Percentiles rank a stretch among this genome's conserved stretches.
Evolutionary conservation across 2,888 invertebrate genomes (phyloP).

Genomic region (Rhamphomyia laevipes): DNA sequence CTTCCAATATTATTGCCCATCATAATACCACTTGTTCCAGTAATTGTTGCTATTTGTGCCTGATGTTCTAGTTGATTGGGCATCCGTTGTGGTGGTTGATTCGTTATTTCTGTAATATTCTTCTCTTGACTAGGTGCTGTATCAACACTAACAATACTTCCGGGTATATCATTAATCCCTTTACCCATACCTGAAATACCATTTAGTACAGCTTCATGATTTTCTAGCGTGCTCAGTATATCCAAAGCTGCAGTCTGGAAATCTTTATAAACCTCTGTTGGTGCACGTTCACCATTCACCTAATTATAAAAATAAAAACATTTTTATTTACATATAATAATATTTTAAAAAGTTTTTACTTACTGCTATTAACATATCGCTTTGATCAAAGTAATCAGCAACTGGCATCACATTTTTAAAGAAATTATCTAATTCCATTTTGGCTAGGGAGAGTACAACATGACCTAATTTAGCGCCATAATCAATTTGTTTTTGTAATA

Average conservation of each 20-base stretch:
- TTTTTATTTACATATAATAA: neutral
- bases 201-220: conserved; percentile 47
- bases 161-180: conserved; percentile 46
- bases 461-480: conserved; percentile 82
- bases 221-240: conserved; percentile 59
- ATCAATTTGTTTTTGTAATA: conserved; percentile 78
- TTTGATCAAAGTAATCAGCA: conserved; percentile 82
- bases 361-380: conserved; percentile 63
- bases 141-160: conserved; percentile 50
- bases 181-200: conserved; percentile 48
- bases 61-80: conserved; percentile 9
- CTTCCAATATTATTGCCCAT: too few relatives aligned
- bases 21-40: conserved; percentile 4
- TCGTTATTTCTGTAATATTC: conserved; percentile 23
- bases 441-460: conserved; percentile 62
- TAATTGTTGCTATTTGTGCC: conserved; percentile 16
- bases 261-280: conserved; percentile 76
- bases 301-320: conserved; percentile 29
- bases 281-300: conserved; percentile 82
- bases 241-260: conserved; percentile 67
- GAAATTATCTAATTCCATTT: conserved; percentile 83
- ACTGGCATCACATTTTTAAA: conserved; percentile 82
- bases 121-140: conserved; percentile 43
- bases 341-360: conserved; percentile 16
- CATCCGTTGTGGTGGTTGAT: conserved; percentile 13